phyloP scores from a whole-genome alignment of 2,113 vertebrate species.

The Cyanistes caeruleus region DNA sequence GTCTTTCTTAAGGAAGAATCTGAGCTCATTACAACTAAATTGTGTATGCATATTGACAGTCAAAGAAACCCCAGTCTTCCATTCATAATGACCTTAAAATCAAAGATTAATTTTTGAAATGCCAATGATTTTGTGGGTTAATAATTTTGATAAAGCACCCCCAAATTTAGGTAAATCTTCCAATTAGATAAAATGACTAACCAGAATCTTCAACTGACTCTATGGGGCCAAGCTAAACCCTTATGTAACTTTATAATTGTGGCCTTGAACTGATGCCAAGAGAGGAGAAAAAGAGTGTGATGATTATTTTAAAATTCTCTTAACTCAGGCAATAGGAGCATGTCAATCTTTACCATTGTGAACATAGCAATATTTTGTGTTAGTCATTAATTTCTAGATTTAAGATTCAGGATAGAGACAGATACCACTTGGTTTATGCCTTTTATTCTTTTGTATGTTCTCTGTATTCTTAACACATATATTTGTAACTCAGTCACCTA shows the following conservation, averaged over 20 bases:
- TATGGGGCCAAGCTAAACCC: not conserved
- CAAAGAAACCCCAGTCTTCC: not conserved
- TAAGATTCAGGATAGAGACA: not conserved
- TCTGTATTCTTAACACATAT: not conserved
- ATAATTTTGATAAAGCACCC: not conserved
- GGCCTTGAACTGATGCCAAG: not conserved
- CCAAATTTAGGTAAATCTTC: not conserved
- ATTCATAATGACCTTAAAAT: not conserved
- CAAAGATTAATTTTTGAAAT: not conserved
- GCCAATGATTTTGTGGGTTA: not conserved
- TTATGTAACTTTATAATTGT: not conserved
- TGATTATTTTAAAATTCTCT: not conserved
- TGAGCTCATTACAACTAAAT: not conserved
- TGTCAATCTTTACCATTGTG: not conserved
- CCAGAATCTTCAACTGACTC: not conserved
- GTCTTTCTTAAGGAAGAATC: not conserved
- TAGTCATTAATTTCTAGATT: not conserved
- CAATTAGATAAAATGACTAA: not conserved
- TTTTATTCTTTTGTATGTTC: not conserved
- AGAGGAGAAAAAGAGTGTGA: not conserved
- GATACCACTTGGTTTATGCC: rapidly evolving
- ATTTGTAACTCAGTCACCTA: not conserved
- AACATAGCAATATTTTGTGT: not conserved
- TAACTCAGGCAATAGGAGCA: not conserved
- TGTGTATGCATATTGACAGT: not conserved